phyloP scores from a whole-genome alignment of 2,113 vertebrate genomes.

The Vulpes lagopus region DNA sequence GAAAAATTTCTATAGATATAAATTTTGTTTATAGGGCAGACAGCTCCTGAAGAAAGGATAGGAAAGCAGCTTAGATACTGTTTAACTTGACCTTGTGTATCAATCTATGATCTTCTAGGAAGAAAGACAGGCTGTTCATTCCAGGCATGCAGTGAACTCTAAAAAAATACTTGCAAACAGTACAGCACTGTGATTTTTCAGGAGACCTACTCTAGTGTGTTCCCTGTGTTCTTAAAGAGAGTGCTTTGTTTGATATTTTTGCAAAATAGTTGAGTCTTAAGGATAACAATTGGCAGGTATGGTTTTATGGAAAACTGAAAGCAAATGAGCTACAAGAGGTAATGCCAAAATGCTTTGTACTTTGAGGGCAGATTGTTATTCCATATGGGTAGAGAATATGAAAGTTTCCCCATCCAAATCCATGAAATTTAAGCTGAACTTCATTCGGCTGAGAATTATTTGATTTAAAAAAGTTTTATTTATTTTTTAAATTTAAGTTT shows the following conservation, averaged over 20 bases:
- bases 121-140: constrained; percentile 32
- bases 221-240: constrained; percentile 6
- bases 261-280: background rate
- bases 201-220: background rate
- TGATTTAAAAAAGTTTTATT: background rate
- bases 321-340: constrained; percentile 37
- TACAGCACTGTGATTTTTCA: background rate
- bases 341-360: constrained; percentile 6
- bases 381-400: background rate
- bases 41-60: background rate
- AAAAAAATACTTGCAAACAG: constrained; percentile 26
- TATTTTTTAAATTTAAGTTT: background rate
- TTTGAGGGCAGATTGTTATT: constrained; percentile 49
- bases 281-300: background rate
- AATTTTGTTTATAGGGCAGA: background rate
- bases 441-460: background rate
- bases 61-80: background rate
- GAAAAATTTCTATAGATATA: background rate
- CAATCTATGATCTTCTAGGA: background rate
- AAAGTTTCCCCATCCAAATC: background rate
- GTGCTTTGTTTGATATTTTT: background rate
- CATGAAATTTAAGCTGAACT: background rate
- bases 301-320: constrained; percentile 43
- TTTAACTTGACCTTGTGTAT: constrained; percentile 50
- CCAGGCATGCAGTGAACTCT: constrained; percentile 45